These are phyloP conservation scores for Stegana nigrithorax DNA, from an alignment of 2,888 invertebrate species.

Conservation along the genomic window DNA sequence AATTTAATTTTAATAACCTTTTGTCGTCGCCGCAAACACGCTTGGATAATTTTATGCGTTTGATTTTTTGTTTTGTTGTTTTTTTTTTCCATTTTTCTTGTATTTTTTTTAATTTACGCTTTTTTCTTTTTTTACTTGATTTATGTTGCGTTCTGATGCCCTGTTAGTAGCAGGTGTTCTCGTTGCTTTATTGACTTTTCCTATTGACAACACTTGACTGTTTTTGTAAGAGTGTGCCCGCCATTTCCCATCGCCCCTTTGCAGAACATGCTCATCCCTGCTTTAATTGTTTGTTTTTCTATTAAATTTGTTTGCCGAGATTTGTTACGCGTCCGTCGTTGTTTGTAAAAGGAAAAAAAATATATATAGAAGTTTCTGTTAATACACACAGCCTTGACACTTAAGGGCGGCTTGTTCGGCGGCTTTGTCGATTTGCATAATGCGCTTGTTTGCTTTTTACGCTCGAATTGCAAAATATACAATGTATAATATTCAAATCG, in stretches of 20 bases:
- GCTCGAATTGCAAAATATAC: slow-evolving; percentile 58
- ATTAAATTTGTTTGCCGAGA: slow-evolving; percentile 44
- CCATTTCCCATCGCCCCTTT: slow-evolving; percentile 27
- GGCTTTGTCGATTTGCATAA: slow-evolving; percentile 46
- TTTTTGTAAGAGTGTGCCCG: neutral
- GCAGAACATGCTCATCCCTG: neutral
- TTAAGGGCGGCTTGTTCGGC: neutral
- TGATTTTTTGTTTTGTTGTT: neutral
- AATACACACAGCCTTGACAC: neutral
- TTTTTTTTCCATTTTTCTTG: neutral
- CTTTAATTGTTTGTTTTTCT: slow-evolving; percentile 48
- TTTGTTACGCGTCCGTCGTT: slow-evolving; percentile 36
- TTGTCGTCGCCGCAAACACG: slow-evolving; percentile 10
- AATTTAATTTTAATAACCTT: slow-evolving; percentile 12
- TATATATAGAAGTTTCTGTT: neutral
- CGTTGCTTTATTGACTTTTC: slow-evolving; percentile 12
- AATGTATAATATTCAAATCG: slow-evolving; percentile 34
- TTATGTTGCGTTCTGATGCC: neutral
- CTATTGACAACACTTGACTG: slow-evolving; percentile 18
- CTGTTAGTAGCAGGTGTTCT: slow-evolving; percentile 37
- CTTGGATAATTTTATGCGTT: slow-evolving; percentile 1
- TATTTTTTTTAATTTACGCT: neutral
- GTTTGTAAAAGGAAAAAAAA: slow-evolving; percentile 1
- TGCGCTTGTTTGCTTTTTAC: slow-evolving; percentile 48
- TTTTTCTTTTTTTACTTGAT: neutral